Evolutionary conservation across 2,113 vertebrate species (phyloP).

Genomic region (Sturnus vulgaris): DNA sequence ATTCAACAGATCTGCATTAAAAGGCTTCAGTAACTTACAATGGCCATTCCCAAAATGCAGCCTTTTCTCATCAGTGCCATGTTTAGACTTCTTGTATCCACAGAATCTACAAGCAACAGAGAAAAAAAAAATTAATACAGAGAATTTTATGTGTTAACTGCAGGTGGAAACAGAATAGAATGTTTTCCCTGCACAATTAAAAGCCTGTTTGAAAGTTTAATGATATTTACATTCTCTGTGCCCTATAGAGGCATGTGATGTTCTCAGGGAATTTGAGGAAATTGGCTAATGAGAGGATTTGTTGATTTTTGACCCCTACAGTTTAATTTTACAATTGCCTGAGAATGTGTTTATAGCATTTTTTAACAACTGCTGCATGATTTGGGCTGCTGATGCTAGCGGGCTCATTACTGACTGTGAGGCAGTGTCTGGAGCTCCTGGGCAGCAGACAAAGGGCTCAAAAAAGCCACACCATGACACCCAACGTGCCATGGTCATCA

Average conservation of each 20-base stretch:
- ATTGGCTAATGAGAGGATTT: slow-evolving; percentile 71
- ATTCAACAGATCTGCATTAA: neutral
- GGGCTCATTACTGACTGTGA: slow-evolving; percentile 32
- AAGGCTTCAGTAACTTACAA: slow-evolving; percentile 79
- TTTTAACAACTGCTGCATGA: slow-evolving; percentile 69
- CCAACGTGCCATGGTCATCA: neutral
- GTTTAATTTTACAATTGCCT: slow-evolving; percentile 72
- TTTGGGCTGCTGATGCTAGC: slow-evolving; percentile 17
- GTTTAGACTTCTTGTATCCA: slow-evolving; percentile 93
- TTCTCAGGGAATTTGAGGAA: slow-evolving; percentile 66
- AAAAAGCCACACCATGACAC: neutral
- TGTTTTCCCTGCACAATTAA: slow-evolving; percentile 62
- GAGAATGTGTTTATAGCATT: slow-evolving; percentile 75
- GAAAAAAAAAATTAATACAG: neutral
- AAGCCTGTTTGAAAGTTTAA: slow-evolving; percentile 71
- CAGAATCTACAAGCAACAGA: slow-evolving; percentile 84
- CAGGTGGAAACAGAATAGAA: slow-evolving; percentile 50
- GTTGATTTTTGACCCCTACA: slow-evolving; percentile 60
- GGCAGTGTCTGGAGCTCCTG: neutral
- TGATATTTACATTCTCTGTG: slow-evolving; percentile 64
- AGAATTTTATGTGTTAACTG: slow-evolving; percentile 13
- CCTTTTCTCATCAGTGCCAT: slow-evolving; percentile 89
- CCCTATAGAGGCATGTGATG: slow-evolving; percentile 41
- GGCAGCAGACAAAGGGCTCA: slow-evolving; percentile 33
- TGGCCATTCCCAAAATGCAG: slow-evolving; percentile 96